Evolutionary conservation across 2,797 vertebrate species (phyloP).

Genomic region (Carapus acus): DNA sequence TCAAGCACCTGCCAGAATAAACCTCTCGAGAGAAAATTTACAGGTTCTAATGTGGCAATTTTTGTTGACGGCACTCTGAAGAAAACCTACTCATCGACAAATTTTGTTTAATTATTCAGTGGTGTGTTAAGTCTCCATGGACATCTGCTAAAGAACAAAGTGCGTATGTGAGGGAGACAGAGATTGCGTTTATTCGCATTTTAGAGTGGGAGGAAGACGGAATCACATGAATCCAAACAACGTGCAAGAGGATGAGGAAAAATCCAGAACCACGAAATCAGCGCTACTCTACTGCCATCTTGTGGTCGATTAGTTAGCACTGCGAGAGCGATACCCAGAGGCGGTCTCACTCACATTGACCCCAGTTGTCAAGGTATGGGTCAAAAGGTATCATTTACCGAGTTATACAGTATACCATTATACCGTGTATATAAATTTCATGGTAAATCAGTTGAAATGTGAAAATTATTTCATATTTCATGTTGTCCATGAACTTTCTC

Average conservation of each 20-base stretch:
- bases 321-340: slow-evolving; percentile 15
- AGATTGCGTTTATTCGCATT: background rate
- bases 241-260: slow-evolving; percentile 32
- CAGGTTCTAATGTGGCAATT: slow-evolving; percentile 16
- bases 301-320: slow-evolving; percentile 13
- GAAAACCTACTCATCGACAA: slow-evolving; percentile 40
- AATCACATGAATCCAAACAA: slow-evolving; percentile 33
- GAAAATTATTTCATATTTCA: too few relatives aligned
- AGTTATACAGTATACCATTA: too few relatives aligned
- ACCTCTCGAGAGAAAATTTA: slow-evolving; percentile 21
- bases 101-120: slow-evolving; percentile 47
- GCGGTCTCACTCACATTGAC: slow-evolving; percentile 46
- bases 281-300: slow-evolving; percentile 60
- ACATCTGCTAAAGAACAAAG: slow-evolving; percentile 40
- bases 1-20: slow-evolving; percentile 9
- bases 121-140: slow-evolving; percentile 31
- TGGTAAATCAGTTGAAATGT: too few relatives aligned
- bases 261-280: background rate
- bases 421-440: too few relatives aligned
- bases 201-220: slow-evolving; percentile 26
- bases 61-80: slow-evolving; percentile 28
- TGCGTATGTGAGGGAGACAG: background rate
- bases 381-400: too few relatives aligned
- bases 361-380: slow-evolving; percentile 48
- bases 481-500: too few relatives aligned